Conservation (phyloP, 2,797 vertebrate species). For the Babyrousa celebensis region DNA sequence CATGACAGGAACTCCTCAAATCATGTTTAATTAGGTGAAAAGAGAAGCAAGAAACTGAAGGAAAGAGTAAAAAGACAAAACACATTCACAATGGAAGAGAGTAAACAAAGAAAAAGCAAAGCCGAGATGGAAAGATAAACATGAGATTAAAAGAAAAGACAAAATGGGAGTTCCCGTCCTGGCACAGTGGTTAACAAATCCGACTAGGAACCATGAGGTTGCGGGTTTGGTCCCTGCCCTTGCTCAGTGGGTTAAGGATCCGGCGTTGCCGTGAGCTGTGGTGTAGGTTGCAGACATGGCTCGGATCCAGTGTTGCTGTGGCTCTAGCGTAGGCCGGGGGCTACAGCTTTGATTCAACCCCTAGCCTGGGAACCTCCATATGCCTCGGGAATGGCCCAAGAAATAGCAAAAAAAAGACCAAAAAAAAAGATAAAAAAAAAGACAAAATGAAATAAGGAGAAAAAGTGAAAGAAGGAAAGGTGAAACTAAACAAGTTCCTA, state of each 20-base stretch:
- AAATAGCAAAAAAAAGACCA: too few relatives aligned
- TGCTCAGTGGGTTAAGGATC: too few relatives aligned
- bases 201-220: too few relatives aligned
- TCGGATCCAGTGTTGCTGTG: too few relatives aligned
- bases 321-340: too few relatives aligned
- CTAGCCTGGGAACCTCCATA: too few relatives aligned
- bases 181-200: too few relatives aligned
- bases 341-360: too few relatives aligned
- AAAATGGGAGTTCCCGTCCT: not conserved
- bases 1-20: not conserved
- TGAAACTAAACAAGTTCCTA: not conserved
- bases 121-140: not conserved
- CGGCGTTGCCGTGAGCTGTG: too few relatives aligned
- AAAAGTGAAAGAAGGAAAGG: not conserved
- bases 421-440: not conserved
- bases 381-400: too few relatives aligned
- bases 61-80: constrained; percentile 12
- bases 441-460: not conserved
- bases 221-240: too few relatives aligned
- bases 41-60: not conserved
- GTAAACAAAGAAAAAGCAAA: not conserved
- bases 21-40: not conserved
- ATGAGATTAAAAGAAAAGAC: not conserved
- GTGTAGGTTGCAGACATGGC: too few relatives aligned
- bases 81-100: not conserved